Percentiles rank a stretch among this genome's conserved stretches.
These are phyloP conservation scores for Chloroceryle inda DNA, from an alignment of 2,797 vertebrate genomes.

Conservation along the genomic window DNA sequence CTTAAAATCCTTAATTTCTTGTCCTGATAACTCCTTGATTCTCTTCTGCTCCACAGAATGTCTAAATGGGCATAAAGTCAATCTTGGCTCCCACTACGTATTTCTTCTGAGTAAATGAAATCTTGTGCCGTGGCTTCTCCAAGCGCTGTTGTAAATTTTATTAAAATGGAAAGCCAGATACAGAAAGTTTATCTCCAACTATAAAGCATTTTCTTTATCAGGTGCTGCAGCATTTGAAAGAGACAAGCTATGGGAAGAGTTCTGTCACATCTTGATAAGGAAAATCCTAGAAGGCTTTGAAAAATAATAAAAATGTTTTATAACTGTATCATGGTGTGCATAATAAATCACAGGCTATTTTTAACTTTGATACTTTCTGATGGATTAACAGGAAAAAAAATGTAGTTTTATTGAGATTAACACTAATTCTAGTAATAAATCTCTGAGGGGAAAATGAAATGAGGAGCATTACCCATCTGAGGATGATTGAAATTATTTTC, in stretches of 20 bases:
- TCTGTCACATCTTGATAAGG: constrained; percentile 39
- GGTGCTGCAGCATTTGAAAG: background rate
- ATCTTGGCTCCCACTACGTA: background rate
- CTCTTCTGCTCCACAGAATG: background rate
- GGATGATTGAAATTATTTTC: background rate
- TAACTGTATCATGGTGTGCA: background rate
- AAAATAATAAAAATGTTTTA: constrained; percentile 39
- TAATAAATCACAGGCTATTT: constrained; percentile 48
- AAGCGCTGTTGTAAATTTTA: constrained; percentile 9
- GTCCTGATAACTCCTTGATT: background rate
- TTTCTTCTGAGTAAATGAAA: background rate
- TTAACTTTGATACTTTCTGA: background rate
- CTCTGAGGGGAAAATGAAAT: background rate
- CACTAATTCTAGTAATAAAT: background rate
- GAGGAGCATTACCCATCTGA: background rate
- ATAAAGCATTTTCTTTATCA: constrained; percentile 8
- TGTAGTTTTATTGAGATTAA: background rate
- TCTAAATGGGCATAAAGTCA: background rate
- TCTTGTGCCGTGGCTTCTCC: background rate
- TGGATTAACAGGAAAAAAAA: background rate
- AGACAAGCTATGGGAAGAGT: background rate
- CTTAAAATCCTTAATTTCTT: background rate
- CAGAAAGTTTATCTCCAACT: background rate
- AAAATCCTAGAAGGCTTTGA: constrained; percentile 54
- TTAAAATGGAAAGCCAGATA: background rate